These are phyloP conservation scores for Notothenia coriiceps DNA, from an alignment of 2,113 vertebrate genomes.

Conservation along the genomic window DNA sequence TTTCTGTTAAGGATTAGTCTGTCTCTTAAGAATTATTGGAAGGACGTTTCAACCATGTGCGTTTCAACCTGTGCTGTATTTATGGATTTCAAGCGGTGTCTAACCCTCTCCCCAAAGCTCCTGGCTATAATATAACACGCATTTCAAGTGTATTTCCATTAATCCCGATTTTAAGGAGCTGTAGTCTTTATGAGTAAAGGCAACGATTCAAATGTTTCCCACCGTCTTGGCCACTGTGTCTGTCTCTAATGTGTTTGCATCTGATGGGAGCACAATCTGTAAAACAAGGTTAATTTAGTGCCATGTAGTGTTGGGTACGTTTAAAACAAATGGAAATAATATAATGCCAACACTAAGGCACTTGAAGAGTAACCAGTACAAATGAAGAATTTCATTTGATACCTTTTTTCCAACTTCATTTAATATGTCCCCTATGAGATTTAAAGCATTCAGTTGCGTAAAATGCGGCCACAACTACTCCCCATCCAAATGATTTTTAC, in stretches of 20 bases:
- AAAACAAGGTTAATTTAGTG: not conserved
- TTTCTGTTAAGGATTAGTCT: slow-evolving; percentile 73
- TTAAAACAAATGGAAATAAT: too few species aligned
- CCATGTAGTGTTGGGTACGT: too few species aligned
- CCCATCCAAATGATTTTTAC: too few species aligned
- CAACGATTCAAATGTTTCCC: slow-evolving; percentile 37
- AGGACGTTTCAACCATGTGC: slow-evolving; percentile 52
- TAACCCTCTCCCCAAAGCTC: slow-evolving; percentile 32
- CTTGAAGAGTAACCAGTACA: too few species aligned
- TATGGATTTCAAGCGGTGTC: slow-evolving; percentile 50
- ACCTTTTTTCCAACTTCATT: too few species aligned
- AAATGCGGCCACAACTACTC: too few species aligned
- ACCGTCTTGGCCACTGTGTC: slow-evolving; percentile 16
- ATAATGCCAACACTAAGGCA: too few species aligned
- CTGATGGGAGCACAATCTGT: not conserved
- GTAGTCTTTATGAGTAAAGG: slow-evolving; percentile 15
- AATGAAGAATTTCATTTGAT: too few species aligned
- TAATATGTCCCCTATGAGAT: too few species aligned
- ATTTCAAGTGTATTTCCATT: slow-evolving; percentile 30
- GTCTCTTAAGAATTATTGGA: slow-evolving; percentile 66
- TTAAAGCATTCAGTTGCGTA: too few species aligned
- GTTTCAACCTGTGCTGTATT: slow-evolving; percentile 45
- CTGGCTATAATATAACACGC: slow-evolving; percentile 35
- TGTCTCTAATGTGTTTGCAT: slow-evolving; percentile 8
- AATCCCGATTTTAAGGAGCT: slow-evolving; percentile 47